These are phyloP conservation scores for Perizoma affinitatum DNA, from an alignment of 2,888 invertebrate species.

Conservation along the genomic window DNA sequence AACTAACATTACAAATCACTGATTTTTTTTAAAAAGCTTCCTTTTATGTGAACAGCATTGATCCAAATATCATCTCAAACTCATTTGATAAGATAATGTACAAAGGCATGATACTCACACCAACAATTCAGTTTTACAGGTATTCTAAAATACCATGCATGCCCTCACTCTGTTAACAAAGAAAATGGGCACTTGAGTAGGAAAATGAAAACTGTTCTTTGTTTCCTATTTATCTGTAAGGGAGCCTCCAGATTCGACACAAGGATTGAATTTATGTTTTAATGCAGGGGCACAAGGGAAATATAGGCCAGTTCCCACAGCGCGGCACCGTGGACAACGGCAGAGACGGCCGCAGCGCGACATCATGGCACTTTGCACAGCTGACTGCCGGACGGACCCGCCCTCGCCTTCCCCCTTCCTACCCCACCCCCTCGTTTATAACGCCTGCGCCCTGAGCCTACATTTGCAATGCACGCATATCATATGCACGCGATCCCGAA, in stretches of 20 bases:
- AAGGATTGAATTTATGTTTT: constrained; percentile 40
- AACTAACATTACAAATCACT: background rate
- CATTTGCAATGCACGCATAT: constrained; percentile 58
- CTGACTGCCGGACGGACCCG: constrained; percentile 74
- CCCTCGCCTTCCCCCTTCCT: constrained; percentile 48
- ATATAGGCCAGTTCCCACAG: constrained; percentile 74
- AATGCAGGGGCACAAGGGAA: constrained; percentile 56
- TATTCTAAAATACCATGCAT: constrained; percentile 29
- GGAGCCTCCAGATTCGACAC: constrained; percentile 11
- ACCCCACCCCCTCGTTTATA: constrained; percentile 53
- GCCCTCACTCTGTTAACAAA: constrained; percentile 33
- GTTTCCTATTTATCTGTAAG: constrained; percentile 8
- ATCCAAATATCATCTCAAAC: constrained; percentile 41
- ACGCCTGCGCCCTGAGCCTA: constrained; percentile 53
- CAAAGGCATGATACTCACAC: constrained; percentile 32
- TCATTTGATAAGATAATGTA: constrained; percentile 46
- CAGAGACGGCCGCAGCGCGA: constrained; percentile 57
- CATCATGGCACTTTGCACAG: constrained; percentile 75
- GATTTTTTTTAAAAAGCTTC: constrained; percentile 5
- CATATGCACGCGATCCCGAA: constrained; percentile 50
- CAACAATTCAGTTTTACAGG: constrained; percentile 14
- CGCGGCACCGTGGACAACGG: constrained; percentile 41
- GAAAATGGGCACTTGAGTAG: constrained; percentile 27
- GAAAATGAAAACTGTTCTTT: constrained; percentile 15
- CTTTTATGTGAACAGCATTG: constrained; percentile 36